Evolutionary conservation across 2,113 vertebrate species (phyloP).

Genomic region (Notothenia coriiceps): DNA sequence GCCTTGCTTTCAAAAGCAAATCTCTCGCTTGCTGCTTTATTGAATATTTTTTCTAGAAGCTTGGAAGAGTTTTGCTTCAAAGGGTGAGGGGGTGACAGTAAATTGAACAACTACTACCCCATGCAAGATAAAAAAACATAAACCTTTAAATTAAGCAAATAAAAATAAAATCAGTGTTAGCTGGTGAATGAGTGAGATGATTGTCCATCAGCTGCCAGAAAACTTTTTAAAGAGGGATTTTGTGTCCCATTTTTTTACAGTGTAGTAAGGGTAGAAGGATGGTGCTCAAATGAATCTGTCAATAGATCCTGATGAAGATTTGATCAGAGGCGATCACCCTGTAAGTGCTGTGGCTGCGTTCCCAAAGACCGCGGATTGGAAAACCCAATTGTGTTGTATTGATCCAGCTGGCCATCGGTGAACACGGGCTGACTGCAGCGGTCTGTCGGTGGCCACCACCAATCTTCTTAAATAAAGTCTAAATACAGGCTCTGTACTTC

Average conservation of each 20-base stretch:
- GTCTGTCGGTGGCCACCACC: constrained; percentile 56
- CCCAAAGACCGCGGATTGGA: constrained; percentile 80
- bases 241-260: constrained; percentile 79
- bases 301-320: constrained; percentile 86
- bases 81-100: constrained; percentile 9
- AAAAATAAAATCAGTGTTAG: constrained; percentile 2
- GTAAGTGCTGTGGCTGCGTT: constrained; percentile 76
- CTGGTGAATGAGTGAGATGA: constrained; percentile 38
- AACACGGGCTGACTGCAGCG: constrained; percentile 58
- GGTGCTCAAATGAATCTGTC: constrained; percentile 83
- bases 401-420: constrained; percentile 80
- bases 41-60: constrained; percentile 49
- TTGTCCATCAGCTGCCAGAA: constrained; percentile 58
- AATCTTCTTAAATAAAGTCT: constrained; percentile 84
- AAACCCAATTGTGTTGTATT: constrained; percentile 86
- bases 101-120: constrained; percentile 32
- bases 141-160: constrained; percentile 12
- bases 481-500: constrained; percentile 75
- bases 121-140: constrained; percentile 13
- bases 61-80: constrained; percentile 22
- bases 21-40: constrained; percentile 38
- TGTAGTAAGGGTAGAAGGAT: constrained; percentile 55
- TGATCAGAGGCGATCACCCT: constrained; percentile 83
- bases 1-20: constrained; percentile 70
- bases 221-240: constrained; percentile 71